Evolutionary conservation across 2,797 vertebrate genomes (phyloP).

Genomic region (Dromococcyx pavoninus): DNA sequence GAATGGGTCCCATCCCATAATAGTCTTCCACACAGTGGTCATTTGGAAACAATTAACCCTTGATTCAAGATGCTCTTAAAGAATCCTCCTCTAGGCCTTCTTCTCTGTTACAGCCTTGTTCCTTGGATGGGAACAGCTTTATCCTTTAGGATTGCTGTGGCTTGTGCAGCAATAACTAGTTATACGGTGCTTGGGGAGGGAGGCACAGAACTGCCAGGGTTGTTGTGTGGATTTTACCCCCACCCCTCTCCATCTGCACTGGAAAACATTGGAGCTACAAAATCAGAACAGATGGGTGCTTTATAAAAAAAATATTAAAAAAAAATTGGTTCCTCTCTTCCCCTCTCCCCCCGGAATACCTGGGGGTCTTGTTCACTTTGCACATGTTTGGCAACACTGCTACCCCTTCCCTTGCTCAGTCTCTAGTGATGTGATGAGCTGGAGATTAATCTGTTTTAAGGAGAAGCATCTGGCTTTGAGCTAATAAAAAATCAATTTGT

Average conservation of each 20-base stretch:
- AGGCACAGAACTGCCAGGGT: background rate
- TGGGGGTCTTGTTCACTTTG: background rate
- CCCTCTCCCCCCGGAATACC: background rate
- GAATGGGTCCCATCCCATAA: slow-evolving; percentile 49
- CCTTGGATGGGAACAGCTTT: background rate
- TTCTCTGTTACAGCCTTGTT: background rate
- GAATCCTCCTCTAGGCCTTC: background rate
- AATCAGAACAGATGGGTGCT: background rate
- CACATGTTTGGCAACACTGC: slow-evolving; percentile 19
- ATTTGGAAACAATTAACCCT: slow-evolving; percentile 71
- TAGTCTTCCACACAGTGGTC: slow-evolving; percentile 35
- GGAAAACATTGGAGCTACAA: background rate
- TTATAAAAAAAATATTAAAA: background rate
- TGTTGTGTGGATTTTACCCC: background rate
- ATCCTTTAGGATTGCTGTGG: background rate
- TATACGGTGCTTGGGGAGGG: background rate
- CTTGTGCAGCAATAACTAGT: background rate
- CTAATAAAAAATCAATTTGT: slow-evolving; percentile 72
- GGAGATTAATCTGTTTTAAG: slow-evolving; percentile 68
- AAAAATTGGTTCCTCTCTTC: background rate
- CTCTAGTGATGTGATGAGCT: slow-evolving; percentile 46
- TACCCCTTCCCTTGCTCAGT: background rate
- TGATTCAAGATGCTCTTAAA: slow-evolving; percentile 42
- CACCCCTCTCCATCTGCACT: background rate
- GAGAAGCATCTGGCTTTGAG: slow-evolving; percentile 69